These are phyloP conservation scores for Orgyia antiqua DNA, from an alignment of 2,888 invertebrate species.

Conservation along the genomic window DNA sequence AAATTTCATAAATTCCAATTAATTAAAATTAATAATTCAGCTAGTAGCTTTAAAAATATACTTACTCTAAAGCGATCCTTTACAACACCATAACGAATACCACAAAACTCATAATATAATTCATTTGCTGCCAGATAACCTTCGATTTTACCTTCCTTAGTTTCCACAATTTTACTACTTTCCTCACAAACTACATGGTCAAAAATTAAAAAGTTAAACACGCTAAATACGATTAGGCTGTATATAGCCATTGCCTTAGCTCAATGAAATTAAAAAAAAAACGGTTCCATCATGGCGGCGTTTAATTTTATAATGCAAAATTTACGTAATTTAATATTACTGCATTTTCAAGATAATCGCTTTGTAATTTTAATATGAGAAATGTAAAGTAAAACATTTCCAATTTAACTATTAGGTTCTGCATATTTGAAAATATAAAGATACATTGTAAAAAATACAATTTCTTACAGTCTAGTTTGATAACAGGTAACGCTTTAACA, in stretches of 20 bases:
- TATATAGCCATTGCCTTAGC: slow-evolving; percentile 29
- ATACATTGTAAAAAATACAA: no score
- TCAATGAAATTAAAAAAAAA: slow-evolving; percentile 1
- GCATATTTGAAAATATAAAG: no score
- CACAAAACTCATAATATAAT: slow-evolving; percentile 57
- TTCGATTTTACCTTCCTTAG: slow-evolving; percentile 57
- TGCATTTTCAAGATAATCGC: slow-evolving; percentile 6
- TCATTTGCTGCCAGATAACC: slow-evolving; percentile 49
- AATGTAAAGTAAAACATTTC: background rate
- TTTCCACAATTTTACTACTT: slow-evolving; percentile 44
- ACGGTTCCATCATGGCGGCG: slow-evolving; percentile 12
- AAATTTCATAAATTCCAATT: no score
- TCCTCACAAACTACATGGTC: slow-evolving; percentile 29
- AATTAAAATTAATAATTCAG: no score
- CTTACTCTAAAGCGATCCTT: slow-evolving; percentile 52
- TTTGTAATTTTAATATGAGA: slow-evolving; percentile 16
- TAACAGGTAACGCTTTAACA: no score
- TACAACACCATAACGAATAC: slow-evolving; percentile 54
- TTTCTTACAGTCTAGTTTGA: no score
- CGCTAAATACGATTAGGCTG: slow-evolving; percentile 16
- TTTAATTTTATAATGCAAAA: slow-evolving; percentile 31
- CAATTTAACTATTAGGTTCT: background rate
- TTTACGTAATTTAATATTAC: slow-evolving; percentile 9
- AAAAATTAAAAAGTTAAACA: slow-evolving; percentile 33
- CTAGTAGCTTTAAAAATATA: no score